Conservation (phyloP, 2,113 vertebrate genomes). For the Ptilorrhoa leucosticta region DNA sequence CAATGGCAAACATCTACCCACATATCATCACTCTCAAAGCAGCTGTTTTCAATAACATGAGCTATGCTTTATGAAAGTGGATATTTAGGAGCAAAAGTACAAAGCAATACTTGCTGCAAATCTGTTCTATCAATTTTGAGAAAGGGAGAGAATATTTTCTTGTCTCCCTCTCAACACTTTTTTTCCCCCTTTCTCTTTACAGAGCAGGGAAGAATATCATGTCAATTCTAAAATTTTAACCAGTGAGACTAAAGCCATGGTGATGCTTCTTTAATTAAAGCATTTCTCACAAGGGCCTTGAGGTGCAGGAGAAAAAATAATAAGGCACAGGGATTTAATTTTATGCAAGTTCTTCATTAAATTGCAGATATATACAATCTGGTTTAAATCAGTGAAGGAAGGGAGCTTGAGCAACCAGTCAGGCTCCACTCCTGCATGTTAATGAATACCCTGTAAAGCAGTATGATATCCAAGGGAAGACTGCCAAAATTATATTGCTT, state of each 20-base stretch:
- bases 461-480: not conserved
- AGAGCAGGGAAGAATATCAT: not conserved
- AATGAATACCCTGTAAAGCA: not conserved
- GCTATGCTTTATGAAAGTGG: not conserved
- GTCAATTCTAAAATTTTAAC: not conserved
- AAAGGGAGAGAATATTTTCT: not conserved
- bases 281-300: not conserved
- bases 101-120: not conserved
- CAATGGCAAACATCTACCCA: not conserved
- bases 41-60: not conserved
- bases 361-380: constrained; percentile 23
- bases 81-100: not conserved
- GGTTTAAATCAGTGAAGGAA: not conserved
- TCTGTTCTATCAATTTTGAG: not conserved
- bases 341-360: constrained; percentile 50
- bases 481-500: not conserved
- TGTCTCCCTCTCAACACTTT: not conserved
- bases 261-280: constrained; percentile 68
- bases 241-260: constrained; percentile 10
- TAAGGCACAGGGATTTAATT: constrained; percentile 36
- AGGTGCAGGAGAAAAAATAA: constrained; percentile 35
- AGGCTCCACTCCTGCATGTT: not conserved
- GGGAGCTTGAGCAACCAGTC: not conserved
- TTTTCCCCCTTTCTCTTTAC: not conserved
- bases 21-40: not conserved